These are phyloP conservation scores for Mirza zaza DNA, from an alignment of 2,113 vertebrate species.

Conservation along the genomic window DNA sequence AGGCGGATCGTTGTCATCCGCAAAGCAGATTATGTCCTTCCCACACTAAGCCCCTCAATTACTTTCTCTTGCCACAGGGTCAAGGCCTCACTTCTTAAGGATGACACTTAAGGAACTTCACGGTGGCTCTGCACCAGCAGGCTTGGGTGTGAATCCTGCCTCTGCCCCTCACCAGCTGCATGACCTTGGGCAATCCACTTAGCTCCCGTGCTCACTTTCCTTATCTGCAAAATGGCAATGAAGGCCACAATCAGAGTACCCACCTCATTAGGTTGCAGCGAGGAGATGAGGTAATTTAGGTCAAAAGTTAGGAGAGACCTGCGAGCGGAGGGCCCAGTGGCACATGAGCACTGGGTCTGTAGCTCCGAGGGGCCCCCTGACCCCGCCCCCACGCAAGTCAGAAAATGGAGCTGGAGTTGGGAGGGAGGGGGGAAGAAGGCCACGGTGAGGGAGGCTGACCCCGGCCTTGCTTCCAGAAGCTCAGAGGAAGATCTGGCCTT, in stretches of 20 bases:
- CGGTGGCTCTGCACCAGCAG: not conserved
- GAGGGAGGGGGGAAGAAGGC: not conserved
- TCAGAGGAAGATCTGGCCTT: not conserved
- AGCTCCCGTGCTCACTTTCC: not conserved
- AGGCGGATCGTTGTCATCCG: not conserved
- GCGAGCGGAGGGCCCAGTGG: not conserved
- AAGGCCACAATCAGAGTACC: not conserved
- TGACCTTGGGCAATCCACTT: not conserved
- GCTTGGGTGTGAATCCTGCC: not conserved
- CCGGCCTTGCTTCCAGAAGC: not conserved
- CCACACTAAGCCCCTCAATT: slow-evolving; percentile 12
- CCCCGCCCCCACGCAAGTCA: not conserved
- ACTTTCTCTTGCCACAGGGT: not conserved
- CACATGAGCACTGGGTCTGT: not conserved
- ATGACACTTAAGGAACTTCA: not conserved
- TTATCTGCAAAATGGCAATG: slow-evolving; percentile 21
- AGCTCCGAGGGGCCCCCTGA: not conserved
- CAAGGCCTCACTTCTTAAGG: not conserved
- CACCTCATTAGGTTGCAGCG: not conserved
- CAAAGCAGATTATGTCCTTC: not conserved
- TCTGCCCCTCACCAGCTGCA: not conserved
- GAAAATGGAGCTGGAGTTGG: not conserved
- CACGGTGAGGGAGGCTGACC: not conserved
- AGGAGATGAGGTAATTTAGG: not conserved
- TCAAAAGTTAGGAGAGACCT: not conserved